Base-by-base conservation (phyloP, 2,113 vertebrate species). In the Hucho hucho region DNA sequence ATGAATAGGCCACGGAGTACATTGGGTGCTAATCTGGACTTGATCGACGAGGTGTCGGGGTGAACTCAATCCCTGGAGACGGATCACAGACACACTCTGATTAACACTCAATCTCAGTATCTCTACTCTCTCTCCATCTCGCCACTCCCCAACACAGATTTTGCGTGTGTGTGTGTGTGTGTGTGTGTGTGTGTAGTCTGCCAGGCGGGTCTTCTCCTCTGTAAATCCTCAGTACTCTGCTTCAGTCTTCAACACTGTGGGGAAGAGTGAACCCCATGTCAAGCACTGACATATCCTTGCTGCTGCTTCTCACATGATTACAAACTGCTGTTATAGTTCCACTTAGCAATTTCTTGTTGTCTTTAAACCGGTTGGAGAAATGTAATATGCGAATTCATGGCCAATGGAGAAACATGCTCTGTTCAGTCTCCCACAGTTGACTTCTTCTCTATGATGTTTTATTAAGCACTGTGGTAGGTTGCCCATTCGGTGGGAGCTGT, bases 401-500 rank as follows among this genome's bases (percentile, higher is more conserved):
- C 77, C 80, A 84, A 80, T 79, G 79, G 26, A 73, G 79, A 86
- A 74, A 65, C 82, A 74, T 77, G 78, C 70, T 90, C 81, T 80
- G 76, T 77, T 91, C 76, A 67, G 74, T 83, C 32, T 32, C 32
- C 32, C 32, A 32, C 64, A 7, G 28, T 22, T 47, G 16, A 81
- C 75, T 87, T 84, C 76, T 53, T 73, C 80, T 79, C 64, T 75
- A 64, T 81, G 77, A 78, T 81, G 81, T 89, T 90, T 89, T 84
- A 87, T 90, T 71, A 84, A 88, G 85, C 84, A 22, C 89, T 88
- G 89, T 86, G 89, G 91, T 93, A 83, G 90, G 91, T 91, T 83
- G 64, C 84, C 79, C 72, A 69, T 78, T 87, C 79, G 78, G 79
- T 89, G 74, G 73, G 49, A 4, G 32, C 83, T 81, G 85, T 84